Evolutionary conservation across 2,888 invertebrate genomes (phyloP), one percentile per base, ranked within the genome.

Genomic region (Beris morrisii): DNA sequence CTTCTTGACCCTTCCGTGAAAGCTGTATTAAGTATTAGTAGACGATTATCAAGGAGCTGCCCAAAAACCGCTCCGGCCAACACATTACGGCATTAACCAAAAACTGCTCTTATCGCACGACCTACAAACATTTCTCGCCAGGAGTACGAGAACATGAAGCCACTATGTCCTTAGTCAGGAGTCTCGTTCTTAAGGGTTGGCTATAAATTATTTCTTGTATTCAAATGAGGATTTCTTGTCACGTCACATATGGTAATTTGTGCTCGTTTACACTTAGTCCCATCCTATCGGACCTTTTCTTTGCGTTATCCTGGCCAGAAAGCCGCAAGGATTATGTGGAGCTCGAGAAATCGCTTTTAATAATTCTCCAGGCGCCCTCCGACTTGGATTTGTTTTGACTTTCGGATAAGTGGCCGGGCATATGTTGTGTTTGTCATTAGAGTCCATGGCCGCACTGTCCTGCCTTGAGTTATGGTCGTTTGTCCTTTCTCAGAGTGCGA

Each of bases 211-310:
- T 69, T 69, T 67, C 65, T 67, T 65, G 64, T 67, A 69, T 69
- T 69, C 66, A 72, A 73, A 73, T 73, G 71, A 72, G 71, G 71
- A 73, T 72, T 73, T 72, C 72, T 72, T 72, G 73, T 73, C 73
- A 73, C 70, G 73, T 73, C 73, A 73, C 73, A 73, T 72, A 72
- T 73, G 73, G 72, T 71, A 71, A 72, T 73, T 72, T 72, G 71
- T 69, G 70, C 65, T 69, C 66, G 69, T 69, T 69, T 69, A 65
- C 69, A 56, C 66, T 66, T 69, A 50, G 48, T 46, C 30, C 13
- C 22, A 48, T 32, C 57, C 52, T 50, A 57, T 50, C 43, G 65
- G 64, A 3, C 64, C 52, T 54, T 64, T 52, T 64, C 64, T 45
- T 64, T 44, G 53, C 32, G 6, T 64, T 53, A 64, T 53, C 46